phyloP scores from a whole-genome alignment of 2,888 invertebrate species.

The Apocheima hispidaria region DNA sequence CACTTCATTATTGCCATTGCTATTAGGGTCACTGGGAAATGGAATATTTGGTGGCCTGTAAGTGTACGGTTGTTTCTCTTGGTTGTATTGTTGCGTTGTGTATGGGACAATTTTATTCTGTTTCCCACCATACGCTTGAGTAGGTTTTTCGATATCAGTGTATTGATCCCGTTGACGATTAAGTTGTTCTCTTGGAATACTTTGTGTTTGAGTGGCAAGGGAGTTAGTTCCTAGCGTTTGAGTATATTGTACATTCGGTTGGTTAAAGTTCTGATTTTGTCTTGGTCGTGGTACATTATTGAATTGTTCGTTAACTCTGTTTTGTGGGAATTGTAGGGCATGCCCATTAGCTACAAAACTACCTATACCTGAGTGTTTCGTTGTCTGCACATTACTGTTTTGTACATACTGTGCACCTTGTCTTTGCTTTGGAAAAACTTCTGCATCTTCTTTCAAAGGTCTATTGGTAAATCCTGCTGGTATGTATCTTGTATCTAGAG shows the following conservation, averaged over 20 bases:
- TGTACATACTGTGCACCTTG: conserved; percentile 60
- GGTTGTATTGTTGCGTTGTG: conserved; percentile 62
- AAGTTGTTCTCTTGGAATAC: conserved; percentile 52
- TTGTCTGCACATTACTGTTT: conserved; percentile 50
- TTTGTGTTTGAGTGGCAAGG: conserved; percentile 49
- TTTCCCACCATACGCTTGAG: conserved; percentile 54
- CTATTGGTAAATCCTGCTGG: conserved; percentile 58
- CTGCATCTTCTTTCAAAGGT: conserved; percentile 51
- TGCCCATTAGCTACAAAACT: conserved; percentile 59
- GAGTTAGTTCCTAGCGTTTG: conserved; percentile 52
- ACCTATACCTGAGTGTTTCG: conserved; percentile 49
- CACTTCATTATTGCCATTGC: conserved; percentile 57
- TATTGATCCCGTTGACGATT: conserved; percentile 57
- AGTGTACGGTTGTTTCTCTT: conserved; percentile 61
- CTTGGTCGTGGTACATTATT: conserved; percentile 47
- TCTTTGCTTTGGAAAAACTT: conserved; percentile 65
- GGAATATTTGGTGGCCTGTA: conserved; percentile 57
- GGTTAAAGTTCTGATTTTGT: conserved; percentile 51
- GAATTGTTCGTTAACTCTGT: conserved; percentile 29
- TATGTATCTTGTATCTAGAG: conserved; percentile 69
- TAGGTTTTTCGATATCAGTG: conserved; percentile 53
- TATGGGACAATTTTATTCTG: conserved; percentile 56
- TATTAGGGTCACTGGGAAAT: conserved; percentile 55
- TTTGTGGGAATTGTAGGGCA: conserved; percentile 37
- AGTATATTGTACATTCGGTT: conserved; percentile 47